These are phyloP conservation scores for Myrmecobius fasciatus DNA, from an alignment of 2,113 vertebrate species.

Conservation along the genomic window DNA sequence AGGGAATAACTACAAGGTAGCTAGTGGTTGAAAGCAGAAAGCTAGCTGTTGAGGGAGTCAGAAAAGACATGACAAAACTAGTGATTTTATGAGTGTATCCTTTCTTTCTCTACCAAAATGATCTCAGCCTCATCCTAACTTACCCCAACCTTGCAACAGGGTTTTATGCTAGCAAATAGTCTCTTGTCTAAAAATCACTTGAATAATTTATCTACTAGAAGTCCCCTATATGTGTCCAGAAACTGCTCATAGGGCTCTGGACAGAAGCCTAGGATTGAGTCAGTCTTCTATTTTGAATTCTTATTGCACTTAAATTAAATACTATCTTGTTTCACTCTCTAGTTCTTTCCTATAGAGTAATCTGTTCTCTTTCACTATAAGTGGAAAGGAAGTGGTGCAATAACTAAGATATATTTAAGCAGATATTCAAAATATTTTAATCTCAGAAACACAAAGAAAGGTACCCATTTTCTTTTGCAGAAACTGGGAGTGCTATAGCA, in stretches of 20 bases:
- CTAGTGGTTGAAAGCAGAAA: not conserved
- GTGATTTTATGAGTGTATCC: not conserved
- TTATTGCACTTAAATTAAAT: not conserved
- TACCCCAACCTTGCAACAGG: not conserved
- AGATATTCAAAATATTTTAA: not conserved
- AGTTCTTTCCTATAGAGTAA: not conserved
- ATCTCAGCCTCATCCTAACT: not conserved
- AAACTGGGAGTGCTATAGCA: not conserved
- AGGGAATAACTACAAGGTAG: not conserved
- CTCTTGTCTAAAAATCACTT: not conserved
- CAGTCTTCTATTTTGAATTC: not conserved
- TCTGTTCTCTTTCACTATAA: not conserved
- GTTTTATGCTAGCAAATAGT: not conserved
- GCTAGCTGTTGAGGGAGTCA: not conserved
- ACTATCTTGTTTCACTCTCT: not conserved
- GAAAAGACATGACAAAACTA: not conserved
- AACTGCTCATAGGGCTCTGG: not conserved
- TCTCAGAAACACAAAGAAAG: not conserved
- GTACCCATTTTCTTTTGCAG: not conserved
- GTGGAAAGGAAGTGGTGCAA: not conserved
- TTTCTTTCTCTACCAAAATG: not conserved
- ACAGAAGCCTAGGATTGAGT: not conserved
- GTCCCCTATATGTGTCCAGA: not conserved
- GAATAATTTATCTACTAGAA: not conserved
- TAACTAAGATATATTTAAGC: not conserved